Evolutionary conservation across 2,888 invertebrate genomes (phyloP).

Genomic region (Drosophila ustulata): DNA sequence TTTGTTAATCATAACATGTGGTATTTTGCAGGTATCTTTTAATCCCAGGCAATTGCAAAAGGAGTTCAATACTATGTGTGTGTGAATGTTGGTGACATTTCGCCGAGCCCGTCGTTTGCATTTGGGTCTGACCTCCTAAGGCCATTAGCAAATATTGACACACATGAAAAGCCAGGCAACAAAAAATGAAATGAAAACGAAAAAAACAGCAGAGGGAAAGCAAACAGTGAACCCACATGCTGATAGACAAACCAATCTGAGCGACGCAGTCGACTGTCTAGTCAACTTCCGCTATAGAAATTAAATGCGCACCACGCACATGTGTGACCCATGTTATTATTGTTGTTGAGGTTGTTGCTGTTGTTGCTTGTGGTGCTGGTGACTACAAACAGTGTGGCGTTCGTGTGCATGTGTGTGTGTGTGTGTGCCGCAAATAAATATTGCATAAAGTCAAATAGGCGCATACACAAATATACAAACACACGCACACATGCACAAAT

Average conservation of each 20-base stretch:
- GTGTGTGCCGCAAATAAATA: conserved; percentile 72
- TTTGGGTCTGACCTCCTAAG: conserved; percentile 40
- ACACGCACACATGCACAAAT: conserved; percentile 36
- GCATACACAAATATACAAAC: conserved; percentile 40
- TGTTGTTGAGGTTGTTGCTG: conserved; percentile 28
- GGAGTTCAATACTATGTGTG: conserved; percentile 10
- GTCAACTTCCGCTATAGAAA: conserved; percentile 77
- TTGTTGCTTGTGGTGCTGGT: conserved; percentile 30
- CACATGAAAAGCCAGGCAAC: conserved; percentile 3
- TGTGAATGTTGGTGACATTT: conserved; percentile 34
- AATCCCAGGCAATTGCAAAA: background rate
- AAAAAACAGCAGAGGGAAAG: background rate
- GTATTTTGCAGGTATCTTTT: background rate
- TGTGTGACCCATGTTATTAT: conserved; percentile 48
- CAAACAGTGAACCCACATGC: conserved; percentile 13
- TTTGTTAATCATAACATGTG: background rate
- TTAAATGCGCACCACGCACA: conserved; percentile 75
- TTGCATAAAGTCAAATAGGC: conserved; percentile 77
- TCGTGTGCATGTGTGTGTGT: conserved; percentile 20
- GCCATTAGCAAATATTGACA: conserved; percentile 56
- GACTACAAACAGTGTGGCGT: conserved; percentile 56
- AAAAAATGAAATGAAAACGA: conserved; percentile 12
- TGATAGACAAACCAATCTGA: conserved; percentile 48
- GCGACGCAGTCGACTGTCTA: conserved; percentile 70
- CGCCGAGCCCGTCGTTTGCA: conserved; percentile 34